Evolutionary conservation across 2,888 invertebrate species (phyloP).

Genomic region (Nomada lathburiana): DNA sequence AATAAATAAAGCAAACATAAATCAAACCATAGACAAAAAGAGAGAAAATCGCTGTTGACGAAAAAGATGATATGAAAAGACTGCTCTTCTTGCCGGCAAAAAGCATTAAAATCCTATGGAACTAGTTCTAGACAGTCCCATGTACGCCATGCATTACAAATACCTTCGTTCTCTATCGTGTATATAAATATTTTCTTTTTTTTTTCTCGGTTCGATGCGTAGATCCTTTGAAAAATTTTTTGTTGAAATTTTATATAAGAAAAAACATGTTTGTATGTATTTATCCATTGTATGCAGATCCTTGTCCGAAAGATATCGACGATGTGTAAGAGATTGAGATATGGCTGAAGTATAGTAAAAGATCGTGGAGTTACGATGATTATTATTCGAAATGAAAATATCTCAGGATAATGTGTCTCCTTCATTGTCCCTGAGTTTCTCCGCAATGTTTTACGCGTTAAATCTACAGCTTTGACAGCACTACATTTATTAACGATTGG

Average conservation of each 20-base stretch:
- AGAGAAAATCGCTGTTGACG: conserved; percentile 21
- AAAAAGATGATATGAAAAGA: conserved; percentile 55
- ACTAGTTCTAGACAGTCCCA: conserved; percentile 48
- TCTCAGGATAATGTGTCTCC: conserved; percentile 68
- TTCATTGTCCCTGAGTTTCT: conserved; percentile 63
- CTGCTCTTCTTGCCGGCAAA: conserved; percentile 64
- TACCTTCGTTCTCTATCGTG: conserved; percentile 33
- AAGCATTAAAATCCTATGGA: conserved; percentile 41
- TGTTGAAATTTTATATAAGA: conserved; percentile 17
- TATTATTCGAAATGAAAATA: conserved; percentile 55
- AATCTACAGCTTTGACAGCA: conserved; percentile 69
- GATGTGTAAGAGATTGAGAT: conserved; percentile 36
- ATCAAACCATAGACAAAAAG: conserved; percentile 17
- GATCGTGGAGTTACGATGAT: conserved; percentile 50
- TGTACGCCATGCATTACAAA: conserved; percentile 25
- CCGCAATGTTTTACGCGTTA: conserved; percentile 59
- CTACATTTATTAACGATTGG: conserved; percentile 71
- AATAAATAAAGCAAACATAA: conserved; percentile 16
- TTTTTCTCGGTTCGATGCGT: conserved; percentile 15
- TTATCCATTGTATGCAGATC: conserved; percentile 54
- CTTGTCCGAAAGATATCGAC: conserved; percentile 32
- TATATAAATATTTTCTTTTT: neutral
- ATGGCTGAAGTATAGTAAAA: conserved; percentile 30
- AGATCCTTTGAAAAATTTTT: conserved; percentile 4
- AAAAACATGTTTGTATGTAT: conserved; percentile 36